Conservation (phyloP, 2,888 invertebrate species). For the Steinernema carpocapsae region DNA sequence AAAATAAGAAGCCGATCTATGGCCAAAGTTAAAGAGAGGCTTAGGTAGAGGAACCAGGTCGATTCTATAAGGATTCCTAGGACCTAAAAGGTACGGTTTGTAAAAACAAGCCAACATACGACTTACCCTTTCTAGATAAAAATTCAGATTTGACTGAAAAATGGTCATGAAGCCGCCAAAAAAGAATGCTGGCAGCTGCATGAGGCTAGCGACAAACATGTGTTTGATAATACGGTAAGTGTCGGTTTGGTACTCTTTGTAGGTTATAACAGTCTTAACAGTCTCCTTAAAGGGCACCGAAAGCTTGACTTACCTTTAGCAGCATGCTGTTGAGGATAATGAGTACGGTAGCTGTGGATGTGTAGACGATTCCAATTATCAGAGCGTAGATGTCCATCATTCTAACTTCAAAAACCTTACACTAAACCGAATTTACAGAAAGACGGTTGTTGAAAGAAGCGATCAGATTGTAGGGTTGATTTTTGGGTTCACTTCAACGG, state of each 20-base stretch:
- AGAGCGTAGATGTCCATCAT: too few relatives aligned
- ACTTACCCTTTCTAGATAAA: background rate
- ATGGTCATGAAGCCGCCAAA: background rate
- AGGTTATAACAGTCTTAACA: background rate
- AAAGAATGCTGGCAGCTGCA: background rate
- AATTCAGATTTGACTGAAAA: background rate
- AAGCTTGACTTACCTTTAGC: background rate
- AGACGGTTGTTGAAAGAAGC: too few relatives aligned
- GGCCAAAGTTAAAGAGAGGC: background rate
- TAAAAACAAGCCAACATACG: background rate
- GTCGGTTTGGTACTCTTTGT: background rate
- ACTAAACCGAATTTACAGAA: too few relatives aligned
- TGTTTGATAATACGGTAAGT: background rate
- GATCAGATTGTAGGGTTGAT: too few relatives aligned
- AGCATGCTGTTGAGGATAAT: background rate
- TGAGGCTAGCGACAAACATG: background rate
- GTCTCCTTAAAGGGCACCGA: background rate
- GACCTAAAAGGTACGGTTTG: background rate
- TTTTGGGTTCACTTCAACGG: too few relatives aligned
- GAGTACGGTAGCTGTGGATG: background rate
- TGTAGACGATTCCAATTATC: too few relatives aligned
- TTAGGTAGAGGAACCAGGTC: background rate
- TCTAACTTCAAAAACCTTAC: too few relatives aligned
- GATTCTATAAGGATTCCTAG: background rate
- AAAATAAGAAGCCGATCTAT: slow-evolving; percentile 10